Evolutionary conservation across 2,888 invertebrate genomes (phyloP).

Genomic region (Latrodectus hesperus): DNA sequence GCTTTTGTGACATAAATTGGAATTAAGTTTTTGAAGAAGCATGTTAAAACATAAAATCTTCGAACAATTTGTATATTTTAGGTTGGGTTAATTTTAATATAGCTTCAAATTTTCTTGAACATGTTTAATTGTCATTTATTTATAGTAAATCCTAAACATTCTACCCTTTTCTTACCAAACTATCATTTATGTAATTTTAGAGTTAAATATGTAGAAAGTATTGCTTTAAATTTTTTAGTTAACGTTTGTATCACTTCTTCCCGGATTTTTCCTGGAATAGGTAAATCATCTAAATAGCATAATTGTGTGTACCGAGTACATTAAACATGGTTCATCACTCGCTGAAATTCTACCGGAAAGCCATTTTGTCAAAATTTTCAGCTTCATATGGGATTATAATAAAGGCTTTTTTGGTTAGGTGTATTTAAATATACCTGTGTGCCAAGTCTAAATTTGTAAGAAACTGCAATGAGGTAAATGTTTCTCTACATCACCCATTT

Average conservation of each 20-base stretch:
- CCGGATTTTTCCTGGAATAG: not conserved
- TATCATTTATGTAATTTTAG: not conserved
- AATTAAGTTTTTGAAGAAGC: not conserved
- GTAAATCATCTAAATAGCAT: not conserved
- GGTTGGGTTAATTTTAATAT: not conserved
- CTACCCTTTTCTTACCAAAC: not conserved
- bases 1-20: not conserved
- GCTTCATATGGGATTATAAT: not conserved
- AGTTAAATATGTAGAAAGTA: not conserved
- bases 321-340: not conserved
- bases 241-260: not conserved
- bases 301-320: not conserved
- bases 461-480: not conserved
- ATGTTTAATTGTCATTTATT: not conserved
- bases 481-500: not conserved
- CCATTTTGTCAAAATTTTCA: not conserved
- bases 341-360: not conserved
- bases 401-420: not conserved
- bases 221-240: not conserved
- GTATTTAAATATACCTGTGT: not conserved
- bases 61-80: not conserved
- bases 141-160: not conserved
- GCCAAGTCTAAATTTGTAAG: not conserved
- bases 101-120: not conserved
- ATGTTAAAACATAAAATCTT: not conserved